Conservation (phyloP, 2,888 invertebrate species). For the Meiosimyza decipiens region DNA sequence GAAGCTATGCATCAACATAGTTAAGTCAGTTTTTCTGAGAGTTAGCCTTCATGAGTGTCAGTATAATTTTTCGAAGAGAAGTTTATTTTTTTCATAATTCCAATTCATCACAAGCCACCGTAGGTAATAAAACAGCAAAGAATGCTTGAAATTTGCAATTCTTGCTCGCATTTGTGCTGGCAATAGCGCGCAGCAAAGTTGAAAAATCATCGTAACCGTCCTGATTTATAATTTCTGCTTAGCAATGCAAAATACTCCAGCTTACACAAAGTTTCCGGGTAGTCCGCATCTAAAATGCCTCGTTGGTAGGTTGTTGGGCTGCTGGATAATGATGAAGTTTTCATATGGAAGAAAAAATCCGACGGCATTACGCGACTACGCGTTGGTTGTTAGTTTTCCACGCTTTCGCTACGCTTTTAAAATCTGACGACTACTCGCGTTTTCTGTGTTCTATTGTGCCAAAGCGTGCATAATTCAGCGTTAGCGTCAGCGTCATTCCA, state of each 20-base stretch:
- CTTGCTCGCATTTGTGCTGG: not conserved
- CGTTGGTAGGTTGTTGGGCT: too few species aligned
- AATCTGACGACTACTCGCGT: too few species aligned
- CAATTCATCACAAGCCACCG: not conserved
- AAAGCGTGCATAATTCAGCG: conserved; percentile 7
- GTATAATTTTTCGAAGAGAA: too few species aligned
- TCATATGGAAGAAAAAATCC: too few species aligned
- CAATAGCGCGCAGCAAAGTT: conserved; percentile 49
- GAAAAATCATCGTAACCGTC: conserved; percentile 61
- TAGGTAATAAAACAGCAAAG: not conserved
- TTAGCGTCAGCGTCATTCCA: conserved; percentile 4
- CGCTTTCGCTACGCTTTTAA: not conserved
- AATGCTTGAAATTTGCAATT: not conserved
- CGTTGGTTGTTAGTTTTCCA: not conserved
- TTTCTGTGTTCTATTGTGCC: conserved; percentile 3
- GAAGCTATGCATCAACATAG: too few species aligned
- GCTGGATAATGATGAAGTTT: too few species aligned
- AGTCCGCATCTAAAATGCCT: not conserved
- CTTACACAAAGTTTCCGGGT: not conserved
- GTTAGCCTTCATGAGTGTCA: too few species aligned
- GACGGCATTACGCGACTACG: not conserved
- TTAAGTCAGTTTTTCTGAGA: too few species aligned
- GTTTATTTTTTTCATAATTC: not conserved
- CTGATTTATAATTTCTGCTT: conserved; percentile 62
- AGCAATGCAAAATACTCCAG: conserved; percentile 62